Conservation (phyloP, 2,113 vertebrate genomes). For the Ardeotis arabs region DNA sequence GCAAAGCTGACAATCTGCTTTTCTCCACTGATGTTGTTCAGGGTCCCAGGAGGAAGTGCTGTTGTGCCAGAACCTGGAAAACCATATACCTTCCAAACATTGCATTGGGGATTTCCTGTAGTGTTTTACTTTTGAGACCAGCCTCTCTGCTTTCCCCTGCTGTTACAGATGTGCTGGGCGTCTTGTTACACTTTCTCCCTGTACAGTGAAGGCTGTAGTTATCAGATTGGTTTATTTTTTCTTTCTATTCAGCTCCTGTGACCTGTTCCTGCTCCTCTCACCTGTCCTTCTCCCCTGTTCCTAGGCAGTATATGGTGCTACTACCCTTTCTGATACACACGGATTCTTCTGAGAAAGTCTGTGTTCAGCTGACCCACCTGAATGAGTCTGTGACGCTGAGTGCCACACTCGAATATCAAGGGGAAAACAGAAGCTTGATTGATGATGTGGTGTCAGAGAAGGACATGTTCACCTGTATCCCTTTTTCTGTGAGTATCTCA, state of each 20-base stretch:
- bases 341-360: conserved; percentile 42
- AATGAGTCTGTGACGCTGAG: conserved; percentile 72
- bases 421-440: conserved; percentile 65
- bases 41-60: not conserved
- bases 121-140: not conserved
- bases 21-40: accelerated
- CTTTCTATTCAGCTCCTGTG: not conserved
- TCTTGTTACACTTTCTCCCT: not conserved
- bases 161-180: not conserved
- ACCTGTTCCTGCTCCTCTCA: not conserved
- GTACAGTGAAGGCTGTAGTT: accelerated
- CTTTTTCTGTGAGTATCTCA: conserved; percentile 55
- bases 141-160: not conserved
- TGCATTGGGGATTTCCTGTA: not conserved
- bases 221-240: not conserved
- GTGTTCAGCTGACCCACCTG: conserved; percentile 70
- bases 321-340: conserved; percentile 41
- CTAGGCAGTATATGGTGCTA: conserved; percentile 70
- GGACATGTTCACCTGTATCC: conserved; percentile 27
- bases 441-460: not conserved
- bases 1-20: not conserved
- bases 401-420: conserved; percentile 33
- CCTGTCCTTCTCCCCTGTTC: not conserved
- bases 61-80: not conserved
- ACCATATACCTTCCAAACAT: not conserved